These are phyloP conservation scores for Coranthus polyacanthus DNA, from an alignment of 2,797 vertebrate species.

Conservation along the genomic window DNA sequence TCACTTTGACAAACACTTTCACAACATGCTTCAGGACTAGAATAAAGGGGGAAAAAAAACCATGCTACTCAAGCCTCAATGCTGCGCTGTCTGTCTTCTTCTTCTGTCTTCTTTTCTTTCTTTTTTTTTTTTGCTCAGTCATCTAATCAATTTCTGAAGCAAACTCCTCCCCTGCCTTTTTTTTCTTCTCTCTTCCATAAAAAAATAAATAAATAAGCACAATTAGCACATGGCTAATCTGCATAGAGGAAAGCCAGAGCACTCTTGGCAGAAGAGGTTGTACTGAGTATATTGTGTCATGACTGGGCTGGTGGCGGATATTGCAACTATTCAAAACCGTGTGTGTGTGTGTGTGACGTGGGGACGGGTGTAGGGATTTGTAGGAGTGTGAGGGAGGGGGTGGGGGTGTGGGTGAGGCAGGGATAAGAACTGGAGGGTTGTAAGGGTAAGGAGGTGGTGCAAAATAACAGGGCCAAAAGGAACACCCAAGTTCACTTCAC, in stretches of 20 bases:
- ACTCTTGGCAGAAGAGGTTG: conserved; percentile 89
- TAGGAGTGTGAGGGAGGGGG: conserved; percentile 21
- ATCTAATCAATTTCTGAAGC: conserved; percentile 78
- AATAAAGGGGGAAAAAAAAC: neutral
- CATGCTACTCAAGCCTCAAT: conserved; percentile 16
- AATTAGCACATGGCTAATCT: conserved; percentile 99
- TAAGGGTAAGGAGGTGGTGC: conserved; percentile 1
- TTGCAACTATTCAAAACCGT: conserved; percentile 62
- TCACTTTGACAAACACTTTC: too few species aligned
- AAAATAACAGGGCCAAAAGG: conserved; percentile 20
- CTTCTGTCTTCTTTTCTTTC: too few species aligned
- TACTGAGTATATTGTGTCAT: conserved; percentile 86
- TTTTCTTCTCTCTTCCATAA: conserved; percentile 55
- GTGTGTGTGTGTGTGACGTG: conserved; percentile 31
- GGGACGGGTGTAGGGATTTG: conserved; percentile 59
- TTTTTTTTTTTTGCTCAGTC: conserved; percentile 61
- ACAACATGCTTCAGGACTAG: too few species aligned
- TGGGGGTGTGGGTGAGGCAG: neutral
- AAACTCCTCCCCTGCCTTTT: conserved; percentile 82
- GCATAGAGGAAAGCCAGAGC: conserved; percentile 91
- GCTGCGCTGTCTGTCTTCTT: neutral
- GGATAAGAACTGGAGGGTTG: neutral
- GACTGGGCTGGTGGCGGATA: conserved; percentile 73
- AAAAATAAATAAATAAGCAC: conserved; percentile 87
- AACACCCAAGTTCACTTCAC: conserved; percentile 33